A percentile compares a stretch with the other conserved stretches of the same genome.
Conservation (phyloP, 1,140 invertebrate genomes). For the Telenomus remus region DNA sequence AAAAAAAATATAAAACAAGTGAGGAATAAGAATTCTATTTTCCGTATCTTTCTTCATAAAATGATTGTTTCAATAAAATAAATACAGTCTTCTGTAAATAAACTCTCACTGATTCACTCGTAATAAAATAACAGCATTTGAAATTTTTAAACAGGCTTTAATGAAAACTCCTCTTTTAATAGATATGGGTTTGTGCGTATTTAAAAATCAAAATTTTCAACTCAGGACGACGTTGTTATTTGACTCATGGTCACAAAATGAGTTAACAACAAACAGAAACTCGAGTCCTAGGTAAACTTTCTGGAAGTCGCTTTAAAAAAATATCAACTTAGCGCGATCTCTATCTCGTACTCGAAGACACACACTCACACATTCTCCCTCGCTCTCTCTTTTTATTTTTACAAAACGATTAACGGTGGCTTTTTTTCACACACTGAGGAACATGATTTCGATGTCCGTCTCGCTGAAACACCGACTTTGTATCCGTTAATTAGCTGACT, state of each 20-base stretch:
- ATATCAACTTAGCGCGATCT: constrained; percentile 36
- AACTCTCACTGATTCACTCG: too few species aligned
- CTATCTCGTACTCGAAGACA: constrained; percentile 5
- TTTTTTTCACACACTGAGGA: constrained; percentile 50
- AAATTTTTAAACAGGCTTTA: too few species aligned
- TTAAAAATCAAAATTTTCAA: too few species aligned
- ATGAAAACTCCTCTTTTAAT: too few species aligned
- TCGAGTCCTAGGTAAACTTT: constrained; percentile 20
- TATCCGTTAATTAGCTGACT: constrained; percentile 32
- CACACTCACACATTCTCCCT: too few species aligned
- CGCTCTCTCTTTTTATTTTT: constrained; percentile 6
- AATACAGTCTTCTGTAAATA: too few species aligned
- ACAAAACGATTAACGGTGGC: constrained; percentile 35
- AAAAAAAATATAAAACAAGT: neutral
- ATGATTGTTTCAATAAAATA: too few species aligned
- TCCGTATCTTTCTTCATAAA: too few species aligned
- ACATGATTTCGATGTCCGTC: constrained; percentile 53
- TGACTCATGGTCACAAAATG: neutral
- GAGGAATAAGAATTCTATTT: too few species aligned
- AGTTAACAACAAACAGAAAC: constrained; percentile 9
- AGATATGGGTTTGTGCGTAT: too few species aligned
- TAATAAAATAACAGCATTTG: too few species aligned
- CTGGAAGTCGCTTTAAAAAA: constrained; percentile 41
- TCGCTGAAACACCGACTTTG: constrained; percentile 37
- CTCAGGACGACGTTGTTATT: neutral